Evolutionary conservation across 1,140 invertebrate species (phyloP).

Genomic region (Sminthurinus signatus): DNA sequence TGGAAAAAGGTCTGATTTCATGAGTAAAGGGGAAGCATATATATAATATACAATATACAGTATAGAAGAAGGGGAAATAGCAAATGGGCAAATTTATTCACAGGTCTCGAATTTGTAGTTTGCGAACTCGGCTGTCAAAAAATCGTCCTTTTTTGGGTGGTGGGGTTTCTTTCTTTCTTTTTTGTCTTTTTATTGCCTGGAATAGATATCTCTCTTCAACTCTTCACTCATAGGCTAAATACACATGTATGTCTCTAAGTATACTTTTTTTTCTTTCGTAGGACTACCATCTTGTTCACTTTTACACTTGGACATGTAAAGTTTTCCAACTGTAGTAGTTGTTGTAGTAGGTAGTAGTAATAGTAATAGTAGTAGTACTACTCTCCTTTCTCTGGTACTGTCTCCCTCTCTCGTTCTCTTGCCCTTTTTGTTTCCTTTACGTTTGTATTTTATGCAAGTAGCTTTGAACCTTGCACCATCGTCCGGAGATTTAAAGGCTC

Average conservation of each 20-base stretch:
- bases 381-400: not conserved
- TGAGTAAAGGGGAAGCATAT: slow-evolving; percentile 27
- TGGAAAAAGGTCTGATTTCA: slow-evolving; percentile 39
- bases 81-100: slow-evolving; percentile 41
- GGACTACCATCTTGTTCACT: too few relatives aligned
- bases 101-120: slow-evolving; percentile 41
- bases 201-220: slow-evolving; percentile 37
- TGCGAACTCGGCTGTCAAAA: slow-evolving; percentile 39
- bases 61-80: slow-evolving; percentile 34
- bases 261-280: too few relatives aligned
- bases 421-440: slow-evolving; percentile 17
- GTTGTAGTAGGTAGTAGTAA: too few relatives aligned
- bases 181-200: slow-evolving; percentile 39
- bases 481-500: slow-evolving; percentile 32
- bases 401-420: not conserved
- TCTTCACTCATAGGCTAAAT: slow-evolving; percentile 15
- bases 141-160: slow-evolving; percentile 27
- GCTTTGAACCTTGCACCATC: slow-evolving; percentile 29
- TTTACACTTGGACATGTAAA: too few relatives aligned
- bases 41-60: too few relatives aligned
- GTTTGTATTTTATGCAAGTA: slow-evolving; percentile 38
- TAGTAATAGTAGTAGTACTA: too few relatives aligned
- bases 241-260: too few relatives aligned
- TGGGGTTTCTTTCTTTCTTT: slow-evolving; percentile 7
- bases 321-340: too few relatives aligned